Evolutionary conservation across 2,113 vertebrate species (phyloP).

Genomic region (Numenius arquata): DNA sequence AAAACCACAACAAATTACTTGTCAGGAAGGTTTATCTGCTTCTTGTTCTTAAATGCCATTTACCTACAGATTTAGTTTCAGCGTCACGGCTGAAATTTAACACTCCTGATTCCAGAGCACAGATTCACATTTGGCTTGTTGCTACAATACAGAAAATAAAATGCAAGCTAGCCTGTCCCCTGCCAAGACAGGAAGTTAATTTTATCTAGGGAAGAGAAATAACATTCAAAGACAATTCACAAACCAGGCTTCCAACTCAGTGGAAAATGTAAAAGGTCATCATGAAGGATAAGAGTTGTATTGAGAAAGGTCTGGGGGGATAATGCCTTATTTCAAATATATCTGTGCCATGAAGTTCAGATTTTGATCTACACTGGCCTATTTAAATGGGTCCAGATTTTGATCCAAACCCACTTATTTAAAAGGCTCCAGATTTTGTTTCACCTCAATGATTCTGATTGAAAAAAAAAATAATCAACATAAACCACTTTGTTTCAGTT

Average conservation of each 20-base stretch:
- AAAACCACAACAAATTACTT: conserved; percentile 19
- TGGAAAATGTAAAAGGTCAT: not conserved
- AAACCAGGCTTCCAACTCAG: not conserved
- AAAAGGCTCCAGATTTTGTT: not conserved
- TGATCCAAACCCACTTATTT: not conserved
- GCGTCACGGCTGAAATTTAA: not conserved
- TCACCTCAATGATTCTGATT: not conserved
- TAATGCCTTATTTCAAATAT: not conserved
- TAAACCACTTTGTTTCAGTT: not conserved
- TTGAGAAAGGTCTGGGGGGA: not conserved
- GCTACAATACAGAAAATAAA: not conserved
- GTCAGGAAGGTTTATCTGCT: not conserved
- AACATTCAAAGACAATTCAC: not conserved
- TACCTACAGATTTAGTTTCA: not conserved
- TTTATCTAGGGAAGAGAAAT: not conserved
- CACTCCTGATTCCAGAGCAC: not conserved
- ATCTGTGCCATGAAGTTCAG: not conserved
- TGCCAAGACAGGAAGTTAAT: not conserved
- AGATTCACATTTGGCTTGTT: not conserved
- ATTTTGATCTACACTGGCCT: not conserved
- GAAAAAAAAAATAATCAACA: not conserved
- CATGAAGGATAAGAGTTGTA: not conserved
- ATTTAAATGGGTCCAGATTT: not conserved
- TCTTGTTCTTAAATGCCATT: not conserved
- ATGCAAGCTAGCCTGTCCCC: not conserved